These are phyloP conservation scores for Cyclura pinguis DNA, from an alignment of 2,797 vertebrate species.

Conservation along the genomic window DNA sequence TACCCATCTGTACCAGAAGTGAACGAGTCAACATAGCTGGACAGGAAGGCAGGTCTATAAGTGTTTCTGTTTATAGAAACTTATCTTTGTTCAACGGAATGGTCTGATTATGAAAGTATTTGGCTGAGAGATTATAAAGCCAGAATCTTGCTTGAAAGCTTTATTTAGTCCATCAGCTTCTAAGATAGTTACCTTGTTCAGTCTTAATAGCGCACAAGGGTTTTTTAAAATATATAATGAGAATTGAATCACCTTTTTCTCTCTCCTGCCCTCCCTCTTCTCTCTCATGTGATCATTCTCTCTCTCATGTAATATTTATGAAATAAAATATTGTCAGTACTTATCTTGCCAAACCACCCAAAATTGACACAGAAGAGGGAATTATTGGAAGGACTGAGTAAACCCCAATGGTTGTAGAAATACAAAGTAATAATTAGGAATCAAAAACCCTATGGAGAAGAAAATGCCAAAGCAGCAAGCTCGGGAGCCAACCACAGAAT, in stretches of 20 bases:
- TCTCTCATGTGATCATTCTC: neutral
- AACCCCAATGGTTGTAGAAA: too few relatives aligned
- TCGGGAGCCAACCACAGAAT: neutral
- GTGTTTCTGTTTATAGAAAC: conserved; percentile 28
- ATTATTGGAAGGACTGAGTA: too few relatives aligned
- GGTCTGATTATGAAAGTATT: conserved; percentile 14
- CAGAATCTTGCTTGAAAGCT: neutral
- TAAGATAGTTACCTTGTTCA: neutral
- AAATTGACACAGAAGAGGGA: too few relatives aligned
- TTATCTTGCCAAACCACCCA: neutral
- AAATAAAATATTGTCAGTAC: neutral
- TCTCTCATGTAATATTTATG: neutral
- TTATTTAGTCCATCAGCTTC: neutral
- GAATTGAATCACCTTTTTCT: neutral
- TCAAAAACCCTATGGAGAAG: neutral
- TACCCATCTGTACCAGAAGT: conserved; percentile 11
- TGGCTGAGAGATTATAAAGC: neutral
- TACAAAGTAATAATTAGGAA: neutral
- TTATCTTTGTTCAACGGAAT: conserved; percentile 16
- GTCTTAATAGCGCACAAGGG: neutral
- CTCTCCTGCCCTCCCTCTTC: neutral
- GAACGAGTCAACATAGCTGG: conserved; percentile 10
- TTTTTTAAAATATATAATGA: too few relatives aligned
- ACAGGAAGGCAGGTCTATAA: neutral
- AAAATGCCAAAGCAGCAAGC: neutral